These are phyloP conservation scores for Porites lutea DNA, from an alignment of 64 coral and sea anemone genomes.

Conservation along the genomic window DNA sequence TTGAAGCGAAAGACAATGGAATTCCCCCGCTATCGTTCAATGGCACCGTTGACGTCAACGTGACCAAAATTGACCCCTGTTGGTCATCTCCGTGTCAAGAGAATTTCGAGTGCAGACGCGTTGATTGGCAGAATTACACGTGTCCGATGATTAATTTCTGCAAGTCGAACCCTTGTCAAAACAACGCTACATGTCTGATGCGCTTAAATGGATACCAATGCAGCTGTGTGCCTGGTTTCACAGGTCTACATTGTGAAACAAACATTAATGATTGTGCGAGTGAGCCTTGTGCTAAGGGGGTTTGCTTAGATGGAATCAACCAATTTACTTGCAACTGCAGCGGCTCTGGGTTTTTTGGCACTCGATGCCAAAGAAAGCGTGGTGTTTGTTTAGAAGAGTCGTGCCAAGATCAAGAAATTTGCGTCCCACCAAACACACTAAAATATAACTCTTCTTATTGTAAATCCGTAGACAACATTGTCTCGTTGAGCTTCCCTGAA, in stretches of 20 bases:
- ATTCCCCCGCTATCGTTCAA: conserved; percentile 48
- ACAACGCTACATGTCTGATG: conserved; percentile 26
- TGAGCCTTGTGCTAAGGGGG: conserved; percentile 17
- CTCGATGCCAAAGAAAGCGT: conserved; percentile 64
- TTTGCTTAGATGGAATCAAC: conserved; percentile 66
- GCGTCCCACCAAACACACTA: conserved; percentile 45
- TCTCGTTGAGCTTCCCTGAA: conserved; percentile 32
- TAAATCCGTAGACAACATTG: neutral
- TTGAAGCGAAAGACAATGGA: conserved; percentile 67
- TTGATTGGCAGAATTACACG: conserved; percentile 47
- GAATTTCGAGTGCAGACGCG: conserved; percentile 66
- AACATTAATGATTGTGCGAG: conserved; percentile 74
- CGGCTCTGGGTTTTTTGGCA: conserved; percentile 50
- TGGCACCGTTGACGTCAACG: conserved; percentile 43
- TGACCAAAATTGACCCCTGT: conserved; percentile 78
- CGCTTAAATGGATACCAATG: conserved; percentile 50
- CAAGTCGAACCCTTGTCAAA: conserved; percentile 55
- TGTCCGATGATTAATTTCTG: conserved; percentile 70
- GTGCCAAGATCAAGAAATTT: conserved; percentile 53
- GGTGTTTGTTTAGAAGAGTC: conserved; percentile 44
- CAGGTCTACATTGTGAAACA: conserved; percentile 47
- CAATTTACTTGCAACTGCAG: conserved; percentile 68
- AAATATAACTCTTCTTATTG: neutral
- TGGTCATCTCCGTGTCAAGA: conserved; percentile 48
- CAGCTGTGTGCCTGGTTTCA: conserved; percentile 46